Percentiles rank a stretch among this genome's conserved stretches.
Evolutionary conservation across 2,113 vertebrate species (phyloP).

Genomic region (Otocyon megalotis): DNA sequence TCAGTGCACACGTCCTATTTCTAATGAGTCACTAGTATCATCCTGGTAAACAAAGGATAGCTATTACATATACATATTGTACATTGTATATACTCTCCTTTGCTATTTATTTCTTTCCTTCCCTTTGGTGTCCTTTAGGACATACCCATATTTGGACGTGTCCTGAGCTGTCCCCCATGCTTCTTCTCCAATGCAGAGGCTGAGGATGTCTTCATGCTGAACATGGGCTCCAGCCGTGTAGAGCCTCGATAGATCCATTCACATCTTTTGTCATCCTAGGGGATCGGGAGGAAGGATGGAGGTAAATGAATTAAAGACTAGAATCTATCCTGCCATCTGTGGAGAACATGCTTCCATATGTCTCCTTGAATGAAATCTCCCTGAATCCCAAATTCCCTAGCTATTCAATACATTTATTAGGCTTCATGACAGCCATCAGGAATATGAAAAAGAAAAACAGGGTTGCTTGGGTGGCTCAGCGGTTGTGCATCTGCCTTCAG

Average conservation of each 20-base stretch:
- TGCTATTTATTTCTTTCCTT: not conserved
- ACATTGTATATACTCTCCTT: not conserved
- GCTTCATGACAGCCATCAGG: not conserved
- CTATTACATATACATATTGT: not conserved
- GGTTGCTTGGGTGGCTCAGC: not conserved
- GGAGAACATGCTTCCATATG: not conserved
- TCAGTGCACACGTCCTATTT: not conserved
- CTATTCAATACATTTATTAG: not conserved
- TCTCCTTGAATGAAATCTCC: conserved; percentile 4
- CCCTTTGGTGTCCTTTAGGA: not conserved
- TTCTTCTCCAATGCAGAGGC: conserved; percentile 96
- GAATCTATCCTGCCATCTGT: not conserved
- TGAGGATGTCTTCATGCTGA: conserved; percentile 96
- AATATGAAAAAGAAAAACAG: not conserved
- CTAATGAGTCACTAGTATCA: not conserved
- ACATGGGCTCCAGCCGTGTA: conserved; percentile 98
- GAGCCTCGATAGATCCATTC: conserved; percentile 99
- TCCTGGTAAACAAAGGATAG: not conserved
- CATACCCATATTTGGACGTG: conserved; percentile 95
- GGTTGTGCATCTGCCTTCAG: not conserved
- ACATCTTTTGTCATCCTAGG: conserved; percentile 95
- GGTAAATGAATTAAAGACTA: not conserved
- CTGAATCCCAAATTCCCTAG: not conserved
- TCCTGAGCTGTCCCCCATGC: conserved; percentile 93
- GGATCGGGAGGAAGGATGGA: not conserved